Evolutionary conservation across 2,888 invertebrate species (phyloP).

Genomic region (Cyclophora punctaria): DNA sequence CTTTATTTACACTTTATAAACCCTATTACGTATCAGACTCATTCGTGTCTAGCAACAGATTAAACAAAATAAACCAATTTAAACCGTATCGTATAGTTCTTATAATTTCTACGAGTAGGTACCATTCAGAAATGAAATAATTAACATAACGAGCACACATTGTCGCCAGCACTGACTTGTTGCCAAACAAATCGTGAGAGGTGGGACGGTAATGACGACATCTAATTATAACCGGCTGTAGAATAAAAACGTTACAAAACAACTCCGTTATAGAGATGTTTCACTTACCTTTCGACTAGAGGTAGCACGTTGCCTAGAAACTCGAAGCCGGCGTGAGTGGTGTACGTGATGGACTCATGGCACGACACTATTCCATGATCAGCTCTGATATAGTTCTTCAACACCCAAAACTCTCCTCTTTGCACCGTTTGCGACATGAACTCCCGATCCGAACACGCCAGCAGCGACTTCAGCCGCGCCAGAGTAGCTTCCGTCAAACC

Average conservation of each 20-base stretch:
- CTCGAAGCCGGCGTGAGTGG: slow-evolving; percentile 93
- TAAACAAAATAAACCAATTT: not conserved
- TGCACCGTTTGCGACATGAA: slow-evolving; percentile 78
- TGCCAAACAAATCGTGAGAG: slow-evolving; percentile 40
- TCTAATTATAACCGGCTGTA: slow-evolving; percentile 28
- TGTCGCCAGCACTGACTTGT: slow-evolving; percentile 20
- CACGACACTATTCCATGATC: slow-evolving; percentile 80
- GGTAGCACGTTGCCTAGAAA: slow-evolving; percentile 93
- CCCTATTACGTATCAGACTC: no score
- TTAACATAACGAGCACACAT: slow-evolving; percentile 18
- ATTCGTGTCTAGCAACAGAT: no score
- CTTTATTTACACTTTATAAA: no score
- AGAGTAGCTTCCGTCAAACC: slow-evolving; percentile 53
- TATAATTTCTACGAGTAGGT: slow-evolving; percentile 10
- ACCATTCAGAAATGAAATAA: slow-evolving; percentile 9
- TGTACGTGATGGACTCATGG: slow-evolving; percentile 91
- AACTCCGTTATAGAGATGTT: slow-evolving; percentile 6
- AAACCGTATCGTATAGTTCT: slow-evolving; percentile 7
- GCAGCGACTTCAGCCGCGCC: slow-evolving; percentile 53
- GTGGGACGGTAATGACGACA: slow-evolving; percentile 28
- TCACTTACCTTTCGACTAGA: slow-evolving; percentile 80
- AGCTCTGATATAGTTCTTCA: slow-evolving; percentile 89
- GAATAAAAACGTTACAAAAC: slow-evolving; percentile 16
- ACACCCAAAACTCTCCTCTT: slow-evolving; percentile 90
- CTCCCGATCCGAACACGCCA: slow-evolving; percentile 79